A percentile compares a stretch with the other conserved stretches of the same genome.
These are phyloP conservation scores for Bombus haemorrhoidalis DNA, from an alignment of 1,140 invertebrate genomes.

Conservation along the genomic window DNA sequence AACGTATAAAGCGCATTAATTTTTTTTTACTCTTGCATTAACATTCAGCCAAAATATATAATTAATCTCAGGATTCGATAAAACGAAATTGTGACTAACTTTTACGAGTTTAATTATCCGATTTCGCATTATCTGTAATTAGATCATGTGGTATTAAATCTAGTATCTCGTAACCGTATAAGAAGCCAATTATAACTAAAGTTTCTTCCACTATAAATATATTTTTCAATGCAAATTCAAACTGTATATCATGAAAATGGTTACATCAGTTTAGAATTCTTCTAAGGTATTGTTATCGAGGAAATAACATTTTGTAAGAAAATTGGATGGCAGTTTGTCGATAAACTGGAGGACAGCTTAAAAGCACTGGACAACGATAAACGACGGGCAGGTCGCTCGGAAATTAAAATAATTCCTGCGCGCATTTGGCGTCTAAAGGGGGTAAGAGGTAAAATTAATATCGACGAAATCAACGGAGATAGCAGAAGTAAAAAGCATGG, in stretches of 20 bases:
- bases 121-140: too few species aligned
- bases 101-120: too few species aligned
- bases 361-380: not conserved
- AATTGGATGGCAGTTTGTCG: not conserved
- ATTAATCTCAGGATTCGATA: too few species aligned
- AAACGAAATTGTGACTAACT: too few species aligned
- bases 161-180: too few species aligned
- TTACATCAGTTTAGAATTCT: not conserved
- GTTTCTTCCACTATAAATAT: too few species aligned
- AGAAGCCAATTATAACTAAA: too few species aligned
- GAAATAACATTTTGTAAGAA: not conserved
- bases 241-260: too few species aligned
- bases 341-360: not conserved
- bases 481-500: not conserved
- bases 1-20: not conserved
- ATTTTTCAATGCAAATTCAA: too few species aligned
- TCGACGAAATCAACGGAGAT: constrained; percentile 7
- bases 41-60: not conserved
- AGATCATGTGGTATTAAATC: too few species aligned
- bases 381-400: not conserved
- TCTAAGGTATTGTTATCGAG: not conserved
- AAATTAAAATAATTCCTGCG: constrained; percentile 28
- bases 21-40: not conserved
- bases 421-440: not conserved
- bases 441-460: constrained; percentile 28